phyloP scores from a whole-genome alignment of 2,888 invertebrate species.

The Melinopterus prodromus region DNA sequence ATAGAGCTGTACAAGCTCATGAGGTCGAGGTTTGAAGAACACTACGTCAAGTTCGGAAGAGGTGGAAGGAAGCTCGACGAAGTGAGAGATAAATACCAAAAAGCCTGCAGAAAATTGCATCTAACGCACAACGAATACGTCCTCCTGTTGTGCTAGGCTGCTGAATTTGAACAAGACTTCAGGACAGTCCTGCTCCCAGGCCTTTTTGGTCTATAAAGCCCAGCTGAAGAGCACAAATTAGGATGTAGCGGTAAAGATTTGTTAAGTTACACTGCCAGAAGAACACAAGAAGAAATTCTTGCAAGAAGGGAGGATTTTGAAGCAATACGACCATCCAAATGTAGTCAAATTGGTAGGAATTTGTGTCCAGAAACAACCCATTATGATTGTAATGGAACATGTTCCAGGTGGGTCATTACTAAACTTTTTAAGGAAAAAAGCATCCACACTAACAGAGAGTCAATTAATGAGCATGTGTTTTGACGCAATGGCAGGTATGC shows the following conservation, averaged over 20 bases:
- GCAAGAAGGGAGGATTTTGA: slow-evolving; percentile 93
- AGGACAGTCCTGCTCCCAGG: slow-evolving; percentile 86
- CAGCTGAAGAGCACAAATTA: slow-evolving; percentile 81
- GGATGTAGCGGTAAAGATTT: slow-evolving; percentile 96
- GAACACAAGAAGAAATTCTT: slow-evolving; percentile 93
- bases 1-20: too few species aligned
- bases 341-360: slow-evolving; percentile 96
- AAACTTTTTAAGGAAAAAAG: slow-evolving; percentile 85
- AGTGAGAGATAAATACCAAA: slow-evolving; percentile 89
- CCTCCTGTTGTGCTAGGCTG: slow-evolving; percentile 87
- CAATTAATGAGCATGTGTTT: slow-evolving; percentile 88
- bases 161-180: slow-evolving; percentile 88
- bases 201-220: slow-evolving; percentile 91
- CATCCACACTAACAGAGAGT: slow-evolving; percentile 67
- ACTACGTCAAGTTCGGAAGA: too few species aligned
- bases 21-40: too few species aligned
- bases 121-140: slow-evolving; percentile 95
- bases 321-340: slow-evolving; percentile 97
- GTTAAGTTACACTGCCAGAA: slow-evolving; percentile 91
- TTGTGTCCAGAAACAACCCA: slow-evolving; percentile 97
- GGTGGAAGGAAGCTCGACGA: slow-evolving; percentile 90
- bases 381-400: slow-evolving; percentile 99
- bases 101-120: slow-evolving; percentile 89
- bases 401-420: slow-evolving; percentile 93
- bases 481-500: slow-evolving; percentile 94